Base-by-base conservation (phyloP, 2,888 invertebrate species). In the Pseudanteris insignis region DNA sequence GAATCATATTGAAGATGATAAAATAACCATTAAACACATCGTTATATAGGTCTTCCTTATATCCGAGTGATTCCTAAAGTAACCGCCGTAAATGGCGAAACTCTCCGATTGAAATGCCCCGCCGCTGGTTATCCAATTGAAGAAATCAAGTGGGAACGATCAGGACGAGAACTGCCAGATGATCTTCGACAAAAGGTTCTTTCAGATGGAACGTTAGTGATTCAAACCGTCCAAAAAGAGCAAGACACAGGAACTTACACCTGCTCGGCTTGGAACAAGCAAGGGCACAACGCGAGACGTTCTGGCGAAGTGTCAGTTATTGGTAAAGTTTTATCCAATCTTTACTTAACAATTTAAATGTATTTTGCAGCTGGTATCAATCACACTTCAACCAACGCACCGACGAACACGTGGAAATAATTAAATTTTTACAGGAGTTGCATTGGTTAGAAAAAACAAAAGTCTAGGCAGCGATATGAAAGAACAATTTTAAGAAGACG, bases 51-150 rank as follows among this genome's bases (percentile, higher is more conserved):
- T 71, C 84, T 88, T 70, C 92, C 91, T 2, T 90, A 89, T 77
- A 90, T 92, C 67, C 85, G 91, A 33, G 84, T 89, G 59, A 89
- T 92, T 78, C 88, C 88, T 18, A 91, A 91, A 81, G 88, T 91
- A 68, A 91, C 91, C 14, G 91, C 90, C 2, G 90, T 91, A 7
- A 90, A 90, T 5, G 90, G 90, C 34, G 89, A 90, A 77, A 86
- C 86, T 53, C 82, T 91, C 67, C 85, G 86, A 44, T 82, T 92
- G 53, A 88, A 89, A 77, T 92, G 92, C 80, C 91, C 91, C 11
- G 91, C 91, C 15, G 89, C 91, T 11, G 92, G 92, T 12, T 91
- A 89, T 80, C 91, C 92, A 13, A 89, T 91, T 64, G 88, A 89
- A 71, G 87, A 89, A 72, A 88, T 91, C 71, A 87, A 88, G 61